A percentile compares a stretch with the other conserved stretches of the same genome.
These are phyloP conservation scores for Drosophila nigromelanica DNA, from an alignment of 1,140 invertebrate genomes.

Conservation along the genomic window DNA sequence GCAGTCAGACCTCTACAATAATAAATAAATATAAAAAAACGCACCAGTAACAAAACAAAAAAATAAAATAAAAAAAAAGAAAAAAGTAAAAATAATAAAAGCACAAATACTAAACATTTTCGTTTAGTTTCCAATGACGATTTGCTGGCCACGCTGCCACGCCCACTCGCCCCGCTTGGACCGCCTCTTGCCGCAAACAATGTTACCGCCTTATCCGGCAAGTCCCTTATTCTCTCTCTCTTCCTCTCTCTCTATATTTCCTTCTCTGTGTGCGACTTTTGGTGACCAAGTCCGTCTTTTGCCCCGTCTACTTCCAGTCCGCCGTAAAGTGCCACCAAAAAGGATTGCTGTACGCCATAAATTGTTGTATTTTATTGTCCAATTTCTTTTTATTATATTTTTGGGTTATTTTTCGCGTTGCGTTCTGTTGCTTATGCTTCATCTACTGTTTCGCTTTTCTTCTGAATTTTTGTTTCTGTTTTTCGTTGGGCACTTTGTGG, in stretches of 20 bases:
- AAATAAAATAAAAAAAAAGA: slow-evolving; percentile 19
- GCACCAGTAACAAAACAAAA: slow-evolving; percentile 11
- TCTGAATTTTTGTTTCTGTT: slow-evolving; percentile 40
- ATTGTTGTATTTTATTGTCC: slow-evolving; percentile 82
- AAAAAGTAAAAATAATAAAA: slow-evolving; percentile 57
- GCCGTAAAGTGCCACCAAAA: slow-evolving; percentile 66
- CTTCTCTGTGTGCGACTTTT: slow-evolving; percentile 55
- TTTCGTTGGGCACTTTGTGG: slow-evolving; percentile 57
- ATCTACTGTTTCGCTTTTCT: slow-evolving; percentile 66
- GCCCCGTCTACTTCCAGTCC: slow-evolving; percentile 14
- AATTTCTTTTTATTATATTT: slow-evolving; percentile 83
- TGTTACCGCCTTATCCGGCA: slow-evolving; percentile 60
- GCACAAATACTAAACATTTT: slow-evolving; percentile 75
- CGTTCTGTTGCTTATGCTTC: slow-evolving; percentile 72
- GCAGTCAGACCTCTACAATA: slow-evolving; percentile 44
- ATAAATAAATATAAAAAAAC: slow-evolving; percentile 70
- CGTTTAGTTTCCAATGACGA: slow-evolving; percentile 80
- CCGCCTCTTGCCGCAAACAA: slow-evolving; percentile 53
- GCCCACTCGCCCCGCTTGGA: slow-evolving; percentile 15
- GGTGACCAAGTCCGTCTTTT: slow-evolving; percentile 29
- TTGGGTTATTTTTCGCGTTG: slow-evolving; percentile 65
- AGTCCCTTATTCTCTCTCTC: slow-evolving; percentile 12
- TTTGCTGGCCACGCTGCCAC: slow-evolving; percentile 54
- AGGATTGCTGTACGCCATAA: slow-evolving; percentile 79
- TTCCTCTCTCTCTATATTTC: background rate